A percentile compares a stretch with the other conserved stretches of the same genome.
Conservation (phyloP, 2,797 vertebrate genomes). For the Enteromius paludinosus region DNA sequence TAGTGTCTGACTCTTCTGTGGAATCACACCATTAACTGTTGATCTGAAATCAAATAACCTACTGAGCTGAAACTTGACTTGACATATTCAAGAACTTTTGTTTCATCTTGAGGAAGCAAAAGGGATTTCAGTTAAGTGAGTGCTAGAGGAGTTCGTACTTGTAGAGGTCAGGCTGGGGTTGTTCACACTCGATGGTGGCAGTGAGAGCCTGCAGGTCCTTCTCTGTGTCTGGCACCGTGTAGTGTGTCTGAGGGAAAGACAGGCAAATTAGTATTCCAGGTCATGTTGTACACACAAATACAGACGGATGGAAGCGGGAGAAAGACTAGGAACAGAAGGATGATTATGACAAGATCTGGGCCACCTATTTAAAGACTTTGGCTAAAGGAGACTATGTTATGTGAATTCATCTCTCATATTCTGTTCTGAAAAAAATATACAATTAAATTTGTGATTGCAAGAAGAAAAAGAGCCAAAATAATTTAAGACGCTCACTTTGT, state of each 20-base stretch:
- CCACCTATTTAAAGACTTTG: constrained; percentile 51
- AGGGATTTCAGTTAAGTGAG: background rate
- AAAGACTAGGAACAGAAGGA: constrained; percentile 4
- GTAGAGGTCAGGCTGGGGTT: constrained; percentile 98
- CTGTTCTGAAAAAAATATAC: background rate
- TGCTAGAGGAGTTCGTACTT: constrained; percentile 82
- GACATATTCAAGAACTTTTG: background rate
- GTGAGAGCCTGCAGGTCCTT: constrained; percentile 85
- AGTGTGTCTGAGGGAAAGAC: constrained; percentile 85
- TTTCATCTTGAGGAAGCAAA: background rate
- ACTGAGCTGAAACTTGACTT: background rate
- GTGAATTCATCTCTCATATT: background rate
- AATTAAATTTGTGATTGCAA: background rate
- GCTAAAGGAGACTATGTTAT: constrained; percentile 9
- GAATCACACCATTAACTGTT: constrained; percentile 2
- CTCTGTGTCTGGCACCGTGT: constrained; percentile 87
- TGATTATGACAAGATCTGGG: constrained; percentile 49
- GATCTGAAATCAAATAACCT: background rate
- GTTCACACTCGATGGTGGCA: constrained; percentile 94
- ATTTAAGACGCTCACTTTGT: constrained; percentile 83
- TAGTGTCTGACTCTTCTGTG: background rate
- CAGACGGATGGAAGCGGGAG: constrained; percentile 32
- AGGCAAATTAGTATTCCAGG: constrained; percentile 28
- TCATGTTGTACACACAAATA: constrained; percentile 46
- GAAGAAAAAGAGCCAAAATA: background rate